Evolutionary conservation across 2,888 invertebrate species (phyloP).

Genomic region (Acrobasis consociella): DNA sequence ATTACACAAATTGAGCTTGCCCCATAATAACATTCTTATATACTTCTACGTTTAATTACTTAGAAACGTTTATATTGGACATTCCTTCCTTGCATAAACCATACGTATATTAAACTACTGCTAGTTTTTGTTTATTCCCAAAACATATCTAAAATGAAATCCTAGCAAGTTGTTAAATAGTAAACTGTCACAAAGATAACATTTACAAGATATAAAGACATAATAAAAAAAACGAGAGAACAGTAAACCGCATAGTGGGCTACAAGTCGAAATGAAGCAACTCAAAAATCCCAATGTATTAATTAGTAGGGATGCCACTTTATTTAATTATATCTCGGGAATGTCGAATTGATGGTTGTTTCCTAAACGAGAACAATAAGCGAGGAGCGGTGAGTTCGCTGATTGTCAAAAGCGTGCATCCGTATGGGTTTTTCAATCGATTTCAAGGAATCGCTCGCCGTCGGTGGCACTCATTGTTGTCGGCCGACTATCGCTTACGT

Average conservation of each 20-base stretch:
- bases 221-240: not conserved
- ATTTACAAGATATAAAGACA: not conserved
- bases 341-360: conserved; percentile 44
- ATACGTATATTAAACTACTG: no score
- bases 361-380: conserved; percentile 60
- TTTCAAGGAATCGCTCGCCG: conserved; percentile 75
- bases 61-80: no score
- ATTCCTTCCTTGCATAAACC: no score
- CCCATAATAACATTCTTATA: no score
- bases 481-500: conserved; percentile 73
- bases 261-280: conserved; percentile 9
- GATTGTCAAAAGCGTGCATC: conserved; percentile 80
- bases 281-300: conserved; percentile 13
- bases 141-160: no score
- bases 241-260: not conserved
- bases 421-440: conserved; percentile 78
- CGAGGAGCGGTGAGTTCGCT: conserved; percentile 72
- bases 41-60: no score
- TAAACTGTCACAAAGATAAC: no score
- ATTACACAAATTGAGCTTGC: not conserved
- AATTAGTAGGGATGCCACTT: conserved; percentile 24
- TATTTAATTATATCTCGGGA: conserved; percentile 33
- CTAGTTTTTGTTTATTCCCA: no score
- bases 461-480: conserved; percentile 80
- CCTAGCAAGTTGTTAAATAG: no score